These are phyloP conservation scores for Ageneiosus marmoratus DNA, from an alignment of 2,113 vertebrate species.

Conservation along the genomic window DNA sequence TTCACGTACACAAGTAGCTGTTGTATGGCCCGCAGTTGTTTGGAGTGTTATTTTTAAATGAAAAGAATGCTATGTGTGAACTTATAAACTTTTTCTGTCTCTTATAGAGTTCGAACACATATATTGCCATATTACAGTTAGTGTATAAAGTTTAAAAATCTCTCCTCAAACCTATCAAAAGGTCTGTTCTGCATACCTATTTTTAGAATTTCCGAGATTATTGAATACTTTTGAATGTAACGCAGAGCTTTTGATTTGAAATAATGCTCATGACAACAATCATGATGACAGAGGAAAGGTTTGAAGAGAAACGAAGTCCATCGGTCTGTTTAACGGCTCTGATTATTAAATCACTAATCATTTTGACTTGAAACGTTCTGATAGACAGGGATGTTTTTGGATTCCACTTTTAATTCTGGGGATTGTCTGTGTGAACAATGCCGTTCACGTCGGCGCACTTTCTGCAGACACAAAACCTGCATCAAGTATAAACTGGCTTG, in stretches of 20 bases:
- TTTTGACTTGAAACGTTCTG: not conserved
- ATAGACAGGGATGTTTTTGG: not conserved
- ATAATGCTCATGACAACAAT: not conserved
- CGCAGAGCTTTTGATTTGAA: not conserved
- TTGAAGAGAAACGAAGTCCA: not conserved
- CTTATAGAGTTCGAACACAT: not conserved
- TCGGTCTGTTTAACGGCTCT: not conserved
- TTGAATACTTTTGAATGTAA: not conserved
- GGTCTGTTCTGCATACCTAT: not conserved
- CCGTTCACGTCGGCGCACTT: not conserved
- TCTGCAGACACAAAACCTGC: not conserved
- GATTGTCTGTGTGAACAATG: not conserved
- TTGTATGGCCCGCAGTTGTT: not conserved
- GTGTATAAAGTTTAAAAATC: not conserved
- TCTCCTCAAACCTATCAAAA: not conserved
- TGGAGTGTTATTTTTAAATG: not conserved
- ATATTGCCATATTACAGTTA: not conserved
- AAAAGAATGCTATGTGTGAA: not conserved
- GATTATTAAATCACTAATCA: not conserved
- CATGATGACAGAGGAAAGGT: not conserved
- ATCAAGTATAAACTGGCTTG: not conserved
- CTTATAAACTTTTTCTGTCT: not conserved
- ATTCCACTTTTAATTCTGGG: not conserved
- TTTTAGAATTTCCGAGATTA: not conserved
- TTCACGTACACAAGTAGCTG: not conserved